Conservation (phyloP, 2,888 invertebrate species). For the Drosophila putrida region DNA sequence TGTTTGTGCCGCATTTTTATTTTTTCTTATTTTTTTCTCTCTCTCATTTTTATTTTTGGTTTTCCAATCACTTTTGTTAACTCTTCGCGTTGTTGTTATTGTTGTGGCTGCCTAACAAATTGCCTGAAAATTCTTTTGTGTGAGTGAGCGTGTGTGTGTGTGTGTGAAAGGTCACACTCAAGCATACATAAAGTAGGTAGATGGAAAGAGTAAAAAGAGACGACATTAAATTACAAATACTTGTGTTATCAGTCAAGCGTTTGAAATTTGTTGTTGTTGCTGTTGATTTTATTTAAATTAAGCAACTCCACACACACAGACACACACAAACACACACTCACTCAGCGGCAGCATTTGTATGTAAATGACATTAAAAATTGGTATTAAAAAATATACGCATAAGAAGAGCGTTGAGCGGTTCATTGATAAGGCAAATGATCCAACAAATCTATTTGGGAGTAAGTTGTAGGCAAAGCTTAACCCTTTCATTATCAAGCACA, state of each 20-base stretch:
- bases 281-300: slow-evolving; percentile 70
- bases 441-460: background rate
- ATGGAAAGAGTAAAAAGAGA: slow-evolving; percentile 3
- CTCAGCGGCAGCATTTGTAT: slow-evolving; percentile 63
- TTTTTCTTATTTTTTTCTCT: background rate
- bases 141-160: slow-evolving; percentile 5
- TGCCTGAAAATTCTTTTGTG: slow-evolving; percentile 45
- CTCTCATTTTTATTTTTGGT: slow-evolving; percentile 24
- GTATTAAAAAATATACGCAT: slow-evolving; percentile 34
- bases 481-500: no score
- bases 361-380: slow-evolving; percentile 70
- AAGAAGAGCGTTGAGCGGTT: slow-evolving; percentile 13
- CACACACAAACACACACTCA: slow-evolving; percentile 19
- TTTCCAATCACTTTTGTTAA: slow-evolving; percentile 58
- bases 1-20: slow-evolving; percentile 23
- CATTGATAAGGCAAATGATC: slow-evolving; percentile 59
- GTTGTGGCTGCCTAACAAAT: slow-evolving; percentile 34
- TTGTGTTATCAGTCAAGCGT: slow-evolving; percentile 67
- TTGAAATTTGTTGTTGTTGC: slow-evolving; percentile 42
- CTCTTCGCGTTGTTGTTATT: slow-evolving; percentile 6
- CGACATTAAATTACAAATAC: slow-evolving; percentile 49
- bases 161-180: slow-evolving; percentile 36
- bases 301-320: slow-evolving; percentile 58
- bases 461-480: no score
- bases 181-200: slow-evolving; percentile 25